phyloP scores from a whole-genome alignment of 1,140 invertebrate species.

The Vanessa atalanta region DNA sequence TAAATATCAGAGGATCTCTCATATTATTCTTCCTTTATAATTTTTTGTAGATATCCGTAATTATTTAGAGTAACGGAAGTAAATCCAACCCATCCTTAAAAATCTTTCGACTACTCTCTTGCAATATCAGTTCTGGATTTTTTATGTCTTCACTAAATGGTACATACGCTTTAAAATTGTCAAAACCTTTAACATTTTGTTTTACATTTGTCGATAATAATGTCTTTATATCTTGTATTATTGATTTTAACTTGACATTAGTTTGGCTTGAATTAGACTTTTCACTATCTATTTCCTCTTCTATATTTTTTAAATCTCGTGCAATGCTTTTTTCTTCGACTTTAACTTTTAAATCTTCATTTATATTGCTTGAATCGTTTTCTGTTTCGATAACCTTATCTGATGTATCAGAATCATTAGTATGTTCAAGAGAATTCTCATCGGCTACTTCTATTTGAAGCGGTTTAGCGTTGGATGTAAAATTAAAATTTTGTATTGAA shows the following conservation, averaged over 20 bases:
- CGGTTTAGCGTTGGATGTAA: conserved; percentile 30
- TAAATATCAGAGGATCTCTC: not conserved
- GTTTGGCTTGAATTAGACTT: not conserved
- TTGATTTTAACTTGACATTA: conserved; percentile 11
- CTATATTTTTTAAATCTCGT: conserved; percentile 27
- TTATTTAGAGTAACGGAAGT: not conserved
- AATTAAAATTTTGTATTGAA: conserved; percentile 26
- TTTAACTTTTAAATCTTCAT: not conserved
- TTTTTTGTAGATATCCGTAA: not conserved
- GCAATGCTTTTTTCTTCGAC: conserved; percentile 5
- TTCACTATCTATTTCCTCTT: conserved; percentile 22
- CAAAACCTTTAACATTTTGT: conserved; percentile 4
- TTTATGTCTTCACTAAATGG: conserved; percentile 44
- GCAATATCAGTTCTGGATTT: conserved; percentile 25
- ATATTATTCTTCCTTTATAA: too few relatives aligned
- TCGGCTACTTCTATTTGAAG: conserved; percentile 9
- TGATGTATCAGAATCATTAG: not conserved
- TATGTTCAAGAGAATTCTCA: not conserved
- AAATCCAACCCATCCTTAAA: conserved; percentile 38
- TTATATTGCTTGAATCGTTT: not conserved
- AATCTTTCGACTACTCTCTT: conserved; percentile 16
- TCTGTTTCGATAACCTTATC: too few relatives aligned
- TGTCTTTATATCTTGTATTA: conserved; percentile 31
- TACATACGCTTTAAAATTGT: conserved; percentile 34
- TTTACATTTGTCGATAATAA: conserved; percentile 25